Base-by-base conservation (phyloP, 2,113 vertebrate species). In the Dryoscopus gambensis region DNA sequence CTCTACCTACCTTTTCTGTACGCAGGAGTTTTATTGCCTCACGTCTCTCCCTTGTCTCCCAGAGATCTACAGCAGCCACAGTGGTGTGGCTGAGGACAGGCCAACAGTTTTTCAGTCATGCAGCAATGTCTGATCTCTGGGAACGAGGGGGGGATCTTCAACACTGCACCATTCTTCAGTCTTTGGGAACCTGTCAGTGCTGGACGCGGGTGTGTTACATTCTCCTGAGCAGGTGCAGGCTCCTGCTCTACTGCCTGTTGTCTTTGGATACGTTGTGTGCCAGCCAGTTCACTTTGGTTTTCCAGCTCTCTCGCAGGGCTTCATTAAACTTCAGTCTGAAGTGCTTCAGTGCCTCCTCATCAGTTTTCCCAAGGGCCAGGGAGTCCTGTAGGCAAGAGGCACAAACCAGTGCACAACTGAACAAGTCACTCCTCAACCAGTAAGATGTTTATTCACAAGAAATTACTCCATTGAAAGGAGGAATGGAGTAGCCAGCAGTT, bases 201-300 rank as follows among this genome's bases (percentile, higher is more conserved):
- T 52, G 77, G 65, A 5, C 78, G 60, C 49, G 25, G 44, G 68
- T n/a, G 49, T 23, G 16, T 11, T 39, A 7, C 47, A 11, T 35
- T 49, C 76, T 89, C 50, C 24, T 3, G 52, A n/a, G 46, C 56
- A 22, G 80, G 1, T 2, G 12, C 47, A 35, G 62, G 52, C 40
- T 28, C 69, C 28, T 52, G 70, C 60, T 11, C 93, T 97, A 99
- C 86, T 98, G 99, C 88, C 99, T 97, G 95, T 99, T 99, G 33
- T 99, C 99, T 97, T 99, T 99, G 97, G 99, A 98, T 37, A 99
- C 98, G 3, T 99, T 99, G 97, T 99, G 99, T 81, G 99, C 99
- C 98, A 99, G 98, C 99, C 99, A 99, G 97, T 99, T 99, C 96
- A 99, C 99, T 97, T 99, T 99, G 97, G 99, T 99, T 96, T 99